Conservation (phyloP, 2,888 invertebrate species). For the Volucella inanis region DNA sequence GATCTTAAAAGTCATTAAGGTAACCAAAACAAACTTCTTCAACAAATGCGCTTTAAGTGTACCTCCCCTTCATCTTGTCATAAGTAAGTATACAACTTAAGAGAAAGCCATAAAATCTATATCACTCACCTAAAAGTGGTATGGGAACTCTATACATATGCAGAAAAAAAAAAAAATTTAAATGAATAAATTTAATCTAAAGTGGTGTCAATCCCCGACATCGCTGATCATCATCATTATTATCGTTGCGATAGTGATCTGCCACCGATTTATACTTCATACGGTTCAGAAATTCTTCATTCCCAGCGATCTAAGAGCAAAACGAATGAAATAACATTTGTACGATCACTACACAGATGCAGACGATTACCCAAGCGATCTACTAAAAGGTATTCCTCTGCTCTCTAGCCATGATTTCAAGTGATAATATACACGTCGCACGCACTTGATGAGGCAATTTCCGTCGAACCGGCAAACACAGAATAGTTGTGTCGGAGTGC, state of each 20-base stretch:
- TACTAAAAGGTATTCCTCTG: slow-evolving; percentile 47
- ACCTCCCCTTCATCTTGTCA: background rate
- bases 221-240: slow-evolving; percentile 65
- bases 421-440: slow-evolving; percentile 62
- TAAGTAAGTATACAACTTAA: background rate
- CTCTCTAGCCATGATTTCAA: slow-evolving; percentile 44
- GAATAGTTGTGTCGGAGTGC: background rate
- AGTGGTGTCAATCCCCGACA: slow-evolving; percentile 71
- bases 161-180: slow-evolving; percentile 20
- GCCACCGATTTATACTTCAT: slow-evolving; percentile 34
- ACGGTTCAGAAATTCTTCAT: slow-evolving; percentile 41
- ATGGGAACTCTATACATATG: slow-evolving; percentile 33
- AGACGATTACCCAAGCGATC: slow-evolving; percentile 12
- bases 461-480: slow-evolving; percentile 35
- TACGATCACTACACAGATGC: slow-evolving; percentile 21
- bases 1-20: too few relatives aligned
- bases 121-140: slow-evolving; percentile 29
- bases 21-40: too few relatives aligned
- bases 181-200: slow-evolving; percentile 62
- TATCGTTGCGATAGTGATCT: slow-evolving; percentile 21
- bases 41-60: too few relatives aligned
- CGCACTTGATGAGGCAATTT: slow-evolving; percentile 57
- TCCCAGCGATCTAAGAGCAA: slow-evolving; percentile 5
- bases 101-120: background rate
- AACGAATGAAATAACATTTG: slow-evolving; percentile 8